Percentiles rank a stretch among this genome's conserved stretches.
These are phyloP conservation scores for Loxodonta africana DNA, from an alignment of 2,113 vertebrate species.

Conservation along the genomic window DNA sequence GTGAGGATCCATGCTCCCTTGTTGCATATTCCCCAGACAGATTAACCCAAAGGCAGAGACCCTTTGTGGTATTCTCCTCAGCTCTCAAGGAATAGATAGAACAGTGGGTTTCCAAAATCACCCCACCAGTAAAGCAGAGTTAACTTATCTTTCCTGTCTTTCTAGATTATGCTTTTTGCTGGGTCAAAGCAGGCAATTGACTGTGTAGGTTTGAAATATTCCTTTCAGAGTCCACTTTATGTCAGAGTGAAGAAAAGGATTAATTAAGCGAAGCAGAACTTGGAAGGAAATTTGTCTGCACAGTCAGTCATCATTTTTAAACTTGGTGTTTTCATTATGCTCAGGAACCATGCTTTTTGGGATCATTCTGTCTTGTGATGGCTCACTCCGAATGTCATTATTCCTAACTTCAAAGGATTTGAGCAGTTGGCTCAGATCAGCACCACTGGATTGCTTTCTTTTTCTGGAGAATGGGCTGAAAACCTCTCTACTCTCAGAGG, in stretches of 20 bases:
- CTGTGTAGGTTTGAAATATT: conserved; percentile 17
- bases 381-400: not conserved
- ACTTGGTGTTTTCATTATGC: not conserved
- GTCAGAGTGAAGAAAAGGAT: conserved; percentile 36
- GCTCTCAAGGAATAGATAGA: conserved; percentile 20
- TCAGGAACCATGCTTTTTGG: not conserved
- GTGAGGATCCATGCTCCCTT: not conserved
- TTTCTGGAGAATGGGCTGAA: conserved; percentile 37
- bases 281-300: not conserved
- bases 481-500: not conserved
- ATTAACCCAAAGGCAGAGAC: not conserved
- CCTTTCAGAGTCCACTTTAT: not conserved
- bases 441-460: not conserved
- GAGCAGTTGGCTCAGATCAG: not conserved
- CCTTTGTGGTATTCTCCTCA: not conserved
- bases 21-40: not conserved
- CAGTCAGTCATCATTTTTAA: not conserved
- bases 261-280: conserved; percentile 46
- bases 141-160: not conserved
- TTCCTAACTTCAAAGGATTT: not conserved
- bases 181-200: conserved; percentile 2
- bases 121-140: not conserved
- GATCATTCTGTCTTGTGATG: not conserved
- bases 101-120: not conserved
- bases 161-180: not conserved